Evolutionary conservation across 2,888 invertebrate genomes (phyloP), one percentile per base, ranked within the genome.

Genomic region (Punctoribates punctum): DNA sequence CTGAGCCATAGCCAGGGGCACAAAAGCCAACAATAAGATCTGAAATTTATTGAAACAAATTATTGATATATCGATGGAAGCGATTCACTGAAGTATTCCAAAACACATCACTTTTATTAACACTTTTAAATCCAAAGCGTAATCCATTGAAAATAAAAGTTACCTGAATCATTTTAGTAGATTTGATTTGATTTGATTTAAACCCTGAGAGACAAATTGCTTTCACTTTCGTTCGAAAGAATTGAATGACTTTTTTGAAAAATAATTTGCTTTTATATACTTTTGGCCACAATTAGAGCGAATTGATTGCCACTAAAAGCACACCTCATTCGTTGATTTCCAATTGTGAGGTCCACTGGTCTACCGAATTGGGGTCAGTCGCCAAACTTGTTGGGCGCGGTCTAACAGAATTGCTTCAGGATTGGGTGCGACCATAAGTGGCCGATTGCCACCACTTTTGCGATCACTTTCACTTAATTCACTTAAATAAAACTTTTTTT

Each of bases 331-430:
- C 46, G 42, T 70, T 23, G 27, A 8, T n/a, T n/a, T 46, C n/a
- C n/a, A n/a, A 11, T 70, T 46, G n/a, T n/a, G 67, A 67, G 67
- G 70, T 70, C 70, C 70, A 70, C 46, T 70, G 70, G 23, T 70
- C 70, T 42, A 70, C 70, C 23, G 46, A 70, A 70, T 70, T 70
- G 70, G 20, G 70, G 70, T 70, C 70, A 46, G 38, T 70, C 38
- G 42, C 70, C 15, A 46, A 46, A 67, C 38, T 34, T 15, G 5
- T 46, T 70, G 70, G 70, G 70, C 42, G 70, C 17, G 70, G 70
- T 20, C 20, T 20, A 11, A 46, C 13, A 0, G 15, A 46, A 46
- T 70, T n/a, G 70, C 70, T 70, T 46, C 11, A 46, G 70, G 70
- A 42, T 46, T 70, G 70, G 70, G 70, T 46, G 70, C 70, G 70